Evolutionary conservation across 2,113 vertebrate genomes (phyloP).

Genomic region (Centropus bengalensis): DNA sequence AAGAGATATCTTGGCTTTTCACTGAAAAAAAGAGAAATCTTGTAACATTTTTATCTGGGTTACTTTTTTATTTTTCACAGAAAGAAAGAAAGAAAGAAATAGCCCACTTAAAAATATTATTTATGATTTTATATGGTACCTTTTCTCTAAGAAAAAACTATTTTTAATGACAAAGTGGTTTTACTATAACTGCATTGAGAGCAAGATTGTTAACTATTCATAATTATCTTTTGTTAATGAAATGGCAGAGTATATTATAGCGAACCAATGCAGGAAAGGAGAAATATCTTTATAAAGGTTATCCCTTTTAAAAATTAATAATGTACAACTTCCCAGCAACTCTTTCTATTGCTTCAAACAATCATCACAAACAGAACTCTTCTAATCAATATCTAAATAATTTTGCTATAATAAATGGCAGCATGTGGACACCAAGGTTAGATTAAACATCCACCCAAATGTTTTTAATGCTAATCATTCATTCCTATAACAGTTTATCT

Average conservation of each 20-base stretch:
- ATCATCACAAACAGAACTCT: not conserved
- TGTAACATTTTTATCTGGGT: not conserved
- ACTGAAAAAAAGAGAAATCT: not conserved
- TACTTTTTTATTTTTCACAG: not conserved
- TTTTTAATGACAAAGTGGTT: not conserved
- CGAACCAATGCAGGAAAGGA: not conserved
- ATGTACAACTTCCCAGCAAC: not conserved
- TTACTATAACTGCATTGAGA: not conserved
- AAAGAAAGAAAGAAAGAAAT: not conserved
- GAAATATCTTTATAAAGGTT: not conserved
- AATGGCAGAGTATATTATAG: not conserved
- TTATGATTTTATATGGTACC: not conserved
- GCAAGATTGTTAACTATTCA: not conserved
- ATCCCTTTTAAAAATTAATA: not conserved
- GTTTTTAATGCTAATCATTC: not conserved
- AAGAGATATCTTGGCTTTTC: not conserved
- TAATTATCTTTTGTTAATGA: not conserved
- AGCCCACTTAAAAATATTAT: not conserved
- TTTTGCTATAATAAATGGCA: not conserved
- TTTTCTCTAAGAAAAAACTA: not conserved
- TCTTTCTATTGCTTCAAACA: not conserved
- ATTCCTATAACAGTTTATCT: not conserved
- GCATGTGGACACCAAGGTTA: not conserved
- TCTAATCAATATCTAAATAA: not conserved
- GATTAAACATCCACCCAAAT: not conserved